Conservation (phyloP, 2,888 invertebrate species). For the Achlya flavicornis region DNA sequence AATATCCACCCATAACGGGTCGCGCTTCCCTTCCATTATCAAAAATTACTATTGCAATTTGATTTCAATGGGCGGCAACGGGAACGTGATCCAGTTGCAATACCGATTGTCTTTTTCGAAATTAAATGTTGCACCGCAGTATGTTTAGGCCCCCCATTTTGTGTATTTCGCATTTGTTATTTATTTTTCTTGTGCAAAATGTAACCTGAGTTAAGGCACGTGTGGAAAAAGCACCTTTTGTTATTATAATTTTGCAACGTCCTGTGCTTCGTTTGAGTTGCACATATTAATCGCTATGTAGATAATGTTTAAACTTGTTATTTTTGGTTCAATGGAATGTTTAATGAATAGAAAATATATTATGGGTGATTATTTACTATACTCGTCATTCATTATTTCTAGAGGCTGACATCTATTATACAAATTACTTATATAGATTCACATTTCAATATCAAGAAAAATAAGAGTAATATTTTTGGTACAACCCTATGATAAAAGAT, state of each 20-base stretch:
- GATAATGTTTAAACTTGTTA: slow-evolving; percentile 20
- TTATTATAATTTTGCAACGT: slow-evolving; percentile 66
- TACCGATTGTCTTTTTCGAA: slow-evolving; percentile 72
- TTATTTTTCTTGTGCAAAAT: slow-evolving; percentile 65
- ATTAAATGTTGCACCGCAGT: slow-evolving; percentile 66
- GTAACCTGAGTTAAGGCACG: slow-evolving; percentile 75
- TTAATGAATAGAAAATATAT: slow-evolving; percentile 17
- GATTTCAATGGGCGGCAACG: slow-evolving; percentile 63
- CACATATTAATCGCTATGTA: slow-evolving; percentile 21
- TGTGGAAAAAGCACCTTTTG: slow-evolving; percentile 64
- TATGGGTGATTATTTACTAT: slow-evolving; percentile 25
- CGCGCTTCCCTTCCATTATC: slow-evolving; percentile 73
- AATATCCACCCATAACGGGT: slow-evolving; percentile 73
- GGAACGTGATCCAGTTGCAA: slow-evolving; percentile 67
- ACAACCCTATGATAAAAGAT: too few species aligned
- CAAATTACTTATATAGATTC: not conserved
- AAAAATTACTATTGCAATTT: slow-evolving; percentile 79
- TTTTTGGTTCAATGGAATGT: slow-evolving; percentile 16
- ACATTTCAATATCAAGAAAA: too few species aligned
- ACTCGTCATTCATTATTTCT: slow-evolving; percentile 21
- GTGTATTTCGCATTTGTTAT: slow-evolving; percentile 59
- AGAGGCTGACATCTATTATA: not conserved
- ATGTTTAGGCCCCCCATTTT: slow-evolving; percentile 61
- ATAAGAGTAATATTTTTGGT: too few species aligned
- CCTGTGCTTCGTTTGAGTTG: slow-evolving; percentile 32